Evolutionary conservation across 2,797 vertebrate genomes (phyloP).

Genomic region (Paguma larvata): DNA sequence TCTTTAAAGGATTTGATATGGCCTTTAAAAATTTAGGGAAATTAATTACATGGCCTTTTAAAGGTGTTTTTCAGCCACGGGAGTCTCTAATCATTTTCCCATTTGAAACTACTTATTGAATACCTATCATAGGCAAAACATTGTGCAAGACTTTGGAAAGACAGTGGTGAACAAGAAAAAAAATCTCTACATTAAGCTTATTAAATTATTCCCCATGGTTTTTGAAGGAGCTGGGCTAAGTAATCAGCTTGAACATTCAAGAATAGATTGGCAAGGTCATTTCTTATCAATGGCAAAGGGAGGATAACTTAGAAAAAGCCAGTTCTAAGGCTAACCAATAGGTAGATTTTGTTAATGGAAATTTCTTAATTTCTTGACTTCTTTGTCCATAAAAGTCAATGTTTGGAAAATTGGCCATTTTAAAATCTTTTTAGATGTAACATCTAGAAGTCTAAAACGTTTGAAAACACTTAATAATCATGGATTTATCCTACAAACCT

Average conservation of each 20-base stretch:
- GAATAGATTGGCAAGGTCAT: slow-evolving; percentile 5
- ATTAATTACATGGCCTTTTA: slow-evolving; percentile 57
- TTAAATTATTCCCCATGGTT: not conserved
- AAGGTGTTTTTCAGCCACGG: slow-evolving; percentile 24
- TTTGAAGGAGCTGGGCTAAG: not conserved
- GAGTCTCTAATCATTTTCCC: not conserved
- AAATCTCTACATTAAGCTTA: not conserved
- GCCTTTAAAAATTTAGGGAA: slow-evolving; percentile 60
- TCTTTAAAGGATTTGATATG: slow-evolving; percentile 66
- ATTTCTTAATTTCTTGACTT: slow-evolving; percentile 54
- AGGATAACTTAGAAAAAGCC: slow-evolving; percentile 3
- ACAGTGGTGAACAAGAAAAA: not conserved
- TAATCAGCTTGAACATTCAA: slow-evolving; percentile 53
- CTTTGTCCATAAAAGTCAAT: not conserved
- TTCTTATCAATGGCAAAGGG: slow-evolving; percentile 19
- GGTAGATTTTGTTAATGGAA: slow-evolving; percentile 26
- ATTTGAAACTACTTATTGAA: slow-evolving; percentile 47
- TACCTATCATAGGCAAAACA: slow-evolving; percentile 6
- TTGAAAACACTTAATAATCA: slow-evolving; percentile 37
- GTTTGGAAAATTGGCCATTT: not conserved
- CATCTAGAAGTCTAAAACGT: slow-evolving; percentile 42
- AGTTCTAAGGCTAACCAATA: slow-evolving; percentile 1
- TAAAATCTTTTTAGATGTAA: slow-evolving; percentile 33
- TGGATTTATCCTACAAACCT: slow-evolving; percentile 32
- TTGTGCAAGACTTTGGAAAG: not conserved